phyloP scores from a whole-genome alignment of 2,888 invertebrate genomes.

The Subacronicta megacephala region DNA sequence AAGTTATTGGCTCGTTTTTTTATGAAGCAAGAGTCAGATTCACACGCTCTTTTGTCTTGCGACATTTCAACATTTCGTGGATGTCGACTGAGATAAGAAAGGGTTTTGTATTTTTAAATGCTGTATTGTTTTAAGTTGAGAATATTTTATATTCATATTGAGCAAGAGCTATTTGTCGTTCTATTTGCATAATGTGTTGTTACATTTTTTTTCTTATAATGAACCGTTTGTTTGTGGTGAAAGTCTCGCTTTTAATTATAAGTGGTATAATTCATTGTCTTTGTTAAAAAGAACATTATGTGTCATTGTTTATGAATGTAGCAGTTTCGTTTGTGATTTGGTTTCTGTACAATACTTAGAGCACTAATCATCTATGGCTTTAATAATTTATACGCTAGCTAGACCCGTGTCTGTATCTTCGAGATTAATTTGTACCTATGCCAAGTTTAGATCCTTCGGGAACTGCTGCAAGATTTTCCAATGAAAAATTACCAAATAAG shows the following conservation, averaged over 20 bases:
- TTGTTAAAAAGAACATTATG: slow-evolving; percentile 1
- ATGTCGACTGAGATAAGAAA: slow-evolving; percentile 80
- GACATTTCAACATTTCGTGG: slow-evolving; percentile 80
- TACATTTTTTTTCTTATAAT: slow-evolving; percentile 33
- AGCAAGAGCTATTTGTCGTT: slow-evolving; percentile 62
- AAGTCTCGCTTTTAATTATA: slow-evolving; percentile 34
- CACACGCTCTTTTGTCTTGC: slow-evolving; percentile 83
- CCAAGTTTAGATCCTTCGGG: no score
- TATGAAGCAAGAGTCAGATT: slow-evolving; percentile 76
- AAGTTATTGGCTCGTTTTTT: slow-evolving; percentile 77
- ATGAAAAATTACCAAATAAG: no score
- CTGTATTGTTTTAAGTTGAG: slow-evolving; percentile 81
- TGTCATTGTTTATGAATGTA: background rate
- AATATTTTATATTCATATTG: slow-evolving; percentile 77
- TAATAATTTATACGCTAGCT: no score
- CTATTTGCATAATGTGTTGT: slow-evolving; percentile 52
- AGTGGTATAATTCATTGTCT: slow-evolving; percentile 19
- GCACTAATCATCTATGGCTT: background rate
- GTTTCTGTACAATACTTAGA: background rate
- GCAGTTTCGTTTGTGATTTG: background rate
- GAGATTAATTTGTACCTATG: no score
- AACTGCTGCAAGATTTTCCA: no score
- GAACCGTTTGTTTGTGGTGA: slow-evolving; percentile 33
- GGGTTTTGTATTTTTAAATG: slow-evolving; percentile 83
- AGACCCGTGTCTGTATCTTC: no score